These are phyloP conservation scores for Phaenicophaeus curvirostris DNA, from an alignment of 2,797 vertebrate genomes.

Conservation along the genomic window DNA sequence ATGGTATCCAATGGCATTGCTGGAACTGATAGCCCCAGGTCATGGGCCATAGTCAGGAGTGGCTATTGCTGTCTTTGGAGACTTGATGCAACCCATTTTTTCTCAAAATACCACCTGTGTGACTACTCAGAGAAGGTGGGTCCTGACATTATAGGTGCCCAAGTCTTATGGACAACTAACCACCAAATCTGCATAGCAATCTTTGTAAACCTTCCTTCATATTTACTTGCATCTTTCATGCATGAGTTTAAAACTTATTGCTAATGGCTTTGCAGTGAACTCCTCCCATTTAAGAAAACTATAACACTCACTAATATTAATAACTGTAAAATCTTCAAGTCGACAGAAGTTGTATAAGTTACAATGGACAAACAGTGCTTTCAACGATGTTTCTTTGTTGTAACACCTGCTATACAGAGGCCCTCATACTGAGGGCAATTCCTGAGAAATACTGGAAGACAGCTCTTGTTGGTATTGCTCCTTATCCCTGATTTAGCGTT, in stretches of 20 bases:
- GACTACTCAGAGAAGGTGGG: background rate
- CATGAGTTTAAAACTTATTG: background rate
- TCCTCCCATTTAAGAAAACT: background rate
- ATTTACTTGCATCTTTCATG: background rate
- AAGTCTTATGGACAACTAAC: background rate
- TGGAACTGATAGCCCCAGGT: rapidly evolving
- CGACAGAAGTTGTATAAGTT: background rate
- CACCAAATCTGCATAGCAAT: background rate
- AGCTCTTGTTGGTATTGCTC: background rate
- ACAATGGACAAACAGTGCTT: background rate
- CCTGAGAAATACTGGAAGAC: background rate
- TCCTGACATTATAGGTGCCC: background rate
- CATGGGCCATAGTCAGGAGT: rapidly evolving
- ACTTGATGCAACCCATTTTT: background rate
- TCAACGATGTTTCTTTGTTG: background rate
- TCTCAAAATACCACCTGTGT: background rate
- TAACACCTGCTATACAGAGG: background rate
- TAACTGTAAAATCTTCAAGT: background rate
- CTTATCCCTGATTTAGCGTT: background rate
- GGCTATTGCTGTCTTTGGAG: background rate
- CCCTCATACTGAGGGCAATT: background rate
- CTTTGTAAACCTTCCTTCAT: background rate
- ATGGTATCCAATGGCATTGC: rapidly evolving
- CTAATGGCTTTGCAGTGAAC: background rate
- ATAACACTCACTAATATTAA: background rate